Evolutionary conservation across 2,888 invertebrate species (phyloP).

Genomic region (Apodemia mormo): DNA sequence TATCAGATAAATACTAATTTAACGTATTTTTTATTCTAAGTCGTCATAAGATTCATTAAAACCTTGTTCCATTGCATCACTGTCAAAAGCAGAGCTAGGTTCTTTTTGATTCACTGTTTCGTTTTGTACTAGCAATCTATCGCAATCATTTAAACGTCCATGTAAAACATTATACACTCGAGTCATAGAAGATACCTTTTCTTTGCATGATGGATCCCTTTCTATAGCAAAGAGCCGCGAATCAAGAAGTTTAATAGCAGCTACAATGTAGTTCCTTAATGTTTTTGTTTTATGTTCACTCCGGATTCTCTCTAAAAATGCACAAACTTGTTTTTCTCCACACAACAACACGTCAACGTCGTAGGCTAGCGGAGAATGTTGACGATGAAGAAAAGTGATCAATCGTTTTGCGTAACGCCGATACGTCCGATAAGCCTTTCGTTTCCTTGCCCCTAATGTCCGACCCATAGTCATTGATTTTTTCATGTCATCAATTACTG

Average conservation of each 20-base stretch:
- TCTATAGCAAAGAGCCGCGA: constrained; percentile 76
- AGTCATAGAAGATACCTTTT: constrained; percentile 76
- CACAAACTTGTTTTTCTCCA: constrained; percentile 73
- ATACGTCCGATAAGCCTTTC: constrained; percentile 75
- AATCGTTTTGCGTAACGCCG: constrained; percentile 74
- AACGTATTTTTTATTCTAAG: constrained; percentile 48
- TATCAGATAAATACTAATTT: not conserved
- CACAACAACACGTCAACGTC: constrained; percentile 76
- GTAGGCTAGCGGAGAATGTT: constrained; percentile 76
- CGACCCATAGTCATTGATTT: constrained; percentile 79
- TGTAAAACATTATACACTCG: constrained; percentile 73
- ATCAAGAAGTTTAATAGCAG: constrained; percentile 74
- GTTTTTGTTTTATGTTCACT: constrained; percentile 76
- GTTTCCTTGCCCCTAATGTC: constrained; percentile 68
- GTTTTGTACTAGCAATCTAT: constrained; percentile 65
- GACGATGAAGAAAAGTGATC: constrained; percentile 72
- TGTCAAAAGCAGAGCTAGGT: constrained; percentile 52
- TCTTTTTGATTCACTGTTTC: constrained; percentile 52
- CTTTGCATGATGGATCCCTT: constrained; percentile 74
- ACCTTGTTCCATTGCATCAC: constrained; percentile 63
- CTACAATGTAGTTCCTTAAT: constrained; percentile 74
- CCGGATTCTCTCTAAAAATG: constrained; percentile 71
- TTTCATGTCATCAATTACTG: constrained; percentile 79
- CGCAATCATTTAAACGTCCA: constrained; percentile 69
- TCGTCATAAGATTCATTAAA: constrained; percentile 67